These are phyloP conservation scores for Hoplodrina ambigua DNA, from an alignment of 2,888 invertebrate species.

Conservation along the genomic window DNA sequence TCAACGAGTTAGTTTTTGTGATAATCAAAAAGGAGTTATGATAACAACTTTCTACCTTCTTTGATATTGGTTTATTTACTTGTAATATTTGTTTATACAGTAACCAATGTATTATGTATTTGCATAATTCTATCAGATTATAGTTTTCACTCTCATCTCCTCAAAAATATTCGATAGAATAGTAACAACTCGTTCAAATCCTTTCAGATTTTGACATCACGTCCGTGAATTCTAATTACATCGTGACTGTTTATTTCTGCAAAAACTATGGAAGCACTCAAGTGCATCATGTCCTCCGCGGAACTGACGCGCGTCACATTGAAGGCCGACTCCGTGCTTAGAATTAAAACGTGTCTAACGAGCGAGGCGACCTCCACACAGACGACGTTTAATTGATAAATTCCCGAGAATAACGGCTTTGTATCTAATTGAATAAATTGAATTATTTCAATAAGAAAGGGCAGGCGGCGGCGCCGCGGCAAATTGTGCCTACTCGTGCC, in stretches of 20 bases:
- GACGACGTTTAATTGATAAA: conserved; percentile 77
- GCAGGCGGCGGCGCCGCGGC: conserved; percentile 83
- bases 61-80: not conserved
- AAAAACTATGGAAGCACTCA: conserved; percentile 14
- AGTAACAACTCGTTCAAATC: not conserved
- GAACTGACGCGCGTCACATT: conserved; percentile 17
- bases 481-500: conserved; percentile 81
- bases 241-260: not conserved
- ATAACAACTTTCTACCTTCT: not conserved
- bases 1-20: conserved; percentile 65
- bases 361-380: conserved; percentile 64
- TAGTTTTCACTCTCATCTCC: not conserved
- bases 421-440: conserved; percentile 81
- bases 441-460: conserved; percentile 86
- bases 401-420: conserved; percentile 75
- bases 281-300: conserved; percentile 22
- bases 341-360: conserved; percentile 62
- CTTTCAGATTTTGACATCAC: not conserved
- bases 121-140: too few species aligned
- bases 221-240: not conserved
- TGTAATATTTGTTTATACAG: not conserved
- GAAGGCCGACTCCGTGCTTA: conserved; percentile 51
- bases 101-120: not conserved
- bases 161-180: too few species aligned
- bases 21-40: not conserved